phyloP scores from a whole-genome alignment of 2,888 invertebrate species.

The Pimpla rufipes region DNA sequence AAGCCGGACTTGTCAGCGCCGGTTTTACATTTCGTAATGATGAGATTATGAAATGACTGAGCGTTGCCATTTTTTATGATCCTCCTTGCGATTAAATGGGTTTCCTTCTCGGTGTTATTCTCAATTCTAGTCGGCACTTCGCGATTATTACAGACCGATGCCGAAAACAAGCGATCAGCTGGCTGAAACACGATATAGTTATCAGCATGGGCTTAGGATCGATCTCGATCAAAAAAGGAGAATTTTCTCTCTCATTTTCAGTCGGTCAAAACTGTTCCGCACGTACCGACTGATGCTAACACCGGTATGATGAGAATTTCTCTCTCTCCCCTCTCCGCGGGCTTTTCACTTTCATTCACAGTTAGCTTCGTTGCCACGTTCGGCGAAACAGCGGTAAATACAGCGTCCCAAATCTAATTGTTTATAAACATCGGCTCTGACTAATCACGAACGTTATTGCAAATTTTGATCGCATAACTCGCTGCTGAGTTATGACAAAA shows the following conservation, averaged over 20 bases:
- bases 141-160: not conserved
- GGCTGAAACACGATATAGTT: no score
- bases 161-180: slow-evolving; percentile 12
- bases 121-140: not conserved
- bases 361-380: slow-evolving; percentile 68
- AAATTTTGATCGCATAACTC: not conserved
- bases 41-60: slow-evolving; percentile 50
- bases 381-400: slow-evolving; percentile 9
- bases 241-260: no score
- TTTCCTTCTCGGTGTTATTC: not conserved
- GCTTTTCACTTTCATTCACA: slow-evolving; percentile 47
- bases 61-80: slow-evolving; percentile 57
- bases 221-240: no score
- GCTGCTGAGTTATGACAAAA: not conserved
- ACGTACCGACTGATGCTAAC: not conserved
- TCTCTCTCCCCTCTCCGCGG: not conserved
- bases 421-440: not conserved
- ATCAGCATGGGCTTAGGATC: no score
- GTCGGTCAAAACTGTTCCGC: not conserved
- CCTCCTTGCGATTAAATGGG: not conserved
- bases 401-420: slow-evolving; percentile 1
- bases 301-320: not conserved
- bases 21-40: slow-evolving; percentile 58
- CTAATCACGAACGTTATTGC: not conserved
- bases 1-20: slow-evolving; percentile 45